Base-by-base conservation (phyloP, 2,113 vertebrate genomes). In the Cyprinodon brontotheroides region DNA sequence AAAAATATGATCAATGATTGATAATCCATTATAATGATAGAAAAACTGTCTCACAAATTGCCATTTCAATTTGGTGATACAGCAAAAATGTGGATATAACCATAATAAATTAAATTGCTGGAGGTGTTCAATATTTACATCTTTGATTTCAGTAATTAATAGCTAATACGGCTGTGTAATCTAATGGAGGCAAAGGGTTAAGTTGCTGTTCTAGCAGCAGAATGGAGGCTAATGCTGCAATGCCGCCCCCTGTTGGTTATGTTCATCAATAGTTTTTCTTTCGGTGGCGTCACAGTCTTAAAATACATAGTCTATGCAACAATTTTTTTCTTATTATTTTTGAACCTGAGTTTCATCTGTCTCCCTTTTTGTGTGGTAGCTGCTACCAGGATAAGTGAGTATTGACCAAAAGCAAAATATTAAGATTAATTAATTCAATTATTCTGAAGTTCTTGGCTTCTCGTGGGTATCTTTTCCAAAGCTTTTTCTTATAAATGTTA, bases 221-320 rank as follows among this genome's bases (percentile, higher is more conserved):
- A 61, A 61, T 57, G 43, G 38, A 63, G 11, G 70, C 50, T 47
- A 57, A 69, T 78, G 67, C 20, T 59, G 29, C 45, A 65, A 74
- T 64, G 67, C 74, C 86, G 87, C 86, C 86, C 82, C 83, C 91
- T 92, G 76, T 74, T 84, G 91, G 10, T 65, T 40, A 66, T 62
- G 7, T 0, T 43, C 48, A 40, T 29, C 29, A 29, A 29, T 29
- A 29, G 29, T 48, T 13, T n/a, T 12, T 13, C 62, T 68, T 22
- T 63, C 60, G 10, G 47, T 45, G 1, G 17, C n/a, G 1, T 15
- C 64, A 29, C 37, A 36, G n/a, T 1, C 11, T 15, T 41, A 64
- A 15, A 45, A 37, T 65, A 40, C n/a, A 70, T 64, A 63, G 41
- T 61, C 11, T 13, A 70, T 11, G 9, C 20, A 39, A 57, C 12